Conservation (phyloP, 2,888 invertebrate species). For the Candidula unifasciata region DNA sequence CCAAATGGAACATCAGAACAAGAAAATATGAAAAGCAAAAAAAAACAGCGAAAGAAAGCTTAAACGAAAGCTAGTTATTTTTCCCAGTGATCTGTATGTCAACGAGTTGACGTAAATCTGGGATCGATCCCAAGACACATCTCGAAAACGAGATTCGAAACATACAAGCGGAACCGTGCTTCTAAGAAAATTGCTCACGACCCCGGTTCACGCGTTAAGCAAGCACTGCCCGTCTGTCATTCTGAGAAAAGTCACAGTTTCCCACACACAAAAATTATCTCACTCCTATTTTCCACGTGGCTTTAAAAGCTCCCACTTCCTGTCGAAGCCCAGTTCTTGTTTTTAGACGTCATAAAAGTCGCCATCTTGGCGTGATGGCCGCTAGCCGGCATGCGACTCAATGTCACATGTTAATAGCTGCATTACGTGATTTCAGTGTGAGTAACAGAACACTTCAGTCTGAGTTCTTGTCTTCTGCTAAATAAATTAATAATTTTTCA, state of each 20-base stretch:
- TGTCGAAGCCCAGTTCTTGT: slow-evolving; percentile 34
- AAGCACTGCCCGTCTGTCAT: slow-evolving; percentile 48
- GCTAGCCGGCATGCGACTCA: slow-evolving; percentile 21
- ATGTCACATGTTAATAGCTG: slow-evolving; percentile 46
- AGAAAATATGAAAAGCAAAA: slow-evolving; percentile 3
- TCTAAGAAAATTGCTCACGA: slow-evolving; percentile 49
- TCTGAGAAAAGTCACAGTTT: slow-evolving; percentile 28
- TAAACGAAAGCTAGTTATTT: not conserved
- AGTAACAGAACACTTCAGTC: not conserved
- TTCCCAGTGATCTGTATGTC: slow-evolving; percentile 21
- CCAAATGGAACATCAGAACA: not conserved
- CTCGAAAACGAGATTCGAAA: slow-evolving; percentile 43
- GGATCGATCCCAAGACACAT: slow-evolving; percentile 39
- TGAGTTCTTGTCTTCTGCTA: not conserved
- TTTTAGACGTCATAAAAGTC: slow-evolving; percentile 36
- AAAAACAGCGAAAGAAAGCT: not conserved
- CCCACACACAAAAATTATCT: slow-evolving; percentile 35
- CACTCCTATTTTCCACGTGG: slow-evolving; percentile 30
- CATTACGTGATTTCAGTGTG: slow-evolving; percentile 13
- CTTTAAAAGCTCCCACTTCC: slow-evolving; percentile 42
- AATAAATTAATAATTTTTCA: slow-evolving; percentile 38
- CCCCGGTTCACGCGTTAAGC: slow-evolving; percentile 41
- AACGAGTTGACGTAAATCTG: slow-evolving; percentile 25
- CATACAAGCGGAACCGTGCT: slow-evolving; percentile 38
- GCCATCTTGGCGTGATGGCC: slow-evolving; percentile 42